Conservation (phyloP, 2,888 invertebrate genomes). For the Hipparchia semele region DNA sequence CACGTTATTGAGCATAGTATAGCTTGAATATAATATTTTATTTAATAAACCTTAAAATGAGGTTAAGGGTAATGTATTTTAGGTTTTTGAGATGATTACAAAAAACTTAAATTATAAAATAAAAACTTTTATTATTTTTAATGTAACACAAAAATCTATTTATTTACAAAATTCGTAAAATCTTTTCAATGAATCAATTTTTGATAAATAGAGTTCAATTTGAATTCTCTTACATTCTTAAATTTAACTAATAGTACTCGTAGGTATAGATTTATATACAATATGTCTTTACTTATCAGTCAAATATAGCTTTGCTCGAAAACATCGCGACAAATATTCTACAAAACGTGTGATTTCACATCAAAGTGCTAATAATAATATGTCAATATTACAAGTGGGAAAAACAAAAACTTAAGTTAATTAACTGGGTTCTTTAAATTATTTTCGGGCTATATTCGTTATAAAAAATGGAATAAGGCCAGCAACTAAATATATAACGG, state of each 20-base stretch:
- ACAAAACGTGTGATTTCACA: conserved; percentile 5
- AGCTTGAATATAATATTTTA: too few species aligned
- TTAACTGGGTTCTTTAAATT: not conserved
- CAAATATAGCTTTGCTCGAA: conserved; percentile 8
- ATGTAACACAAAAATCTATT: not conserved
- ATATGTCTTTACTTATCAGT: conserved; percentile 13
- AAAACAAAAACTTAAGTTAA: not conserved
- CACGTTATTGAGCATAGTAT: too few species aligned
- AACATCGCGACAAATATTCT: not conserved
- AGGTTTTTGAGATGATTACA: not conserved
- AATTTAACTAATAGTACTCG: conserved; percentile 2
- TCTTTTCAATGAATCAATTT: not conserved
- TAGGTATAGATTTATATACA: conserved; percentile 10
- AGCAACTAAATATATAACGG: not conserved
- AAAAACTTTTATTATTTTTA: not conserved
- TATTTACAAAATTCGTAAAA: conserved; percentile 17
- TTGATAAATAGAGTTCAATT: conserved; percentile 2
- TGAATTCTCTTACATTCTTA: conserved; percentile 2
- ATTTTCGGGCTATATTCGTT: not conserved
- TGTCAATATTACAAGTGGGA: not conserved
- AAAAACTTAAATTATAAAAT: too few species aligned
- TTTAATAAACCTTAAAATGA: too few species aligned
- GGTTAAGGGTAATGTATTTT: too few species aligned
- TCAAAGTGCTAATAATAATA: conserved; percentile 7
- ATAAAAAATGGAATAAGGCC: not conserved